Percentiles rank a stretch among this genome's conserved stretches.
phyloP scores from a whole-genome alignment of 2,888 invertebrate species.

The Myopa testacea region DNA sequence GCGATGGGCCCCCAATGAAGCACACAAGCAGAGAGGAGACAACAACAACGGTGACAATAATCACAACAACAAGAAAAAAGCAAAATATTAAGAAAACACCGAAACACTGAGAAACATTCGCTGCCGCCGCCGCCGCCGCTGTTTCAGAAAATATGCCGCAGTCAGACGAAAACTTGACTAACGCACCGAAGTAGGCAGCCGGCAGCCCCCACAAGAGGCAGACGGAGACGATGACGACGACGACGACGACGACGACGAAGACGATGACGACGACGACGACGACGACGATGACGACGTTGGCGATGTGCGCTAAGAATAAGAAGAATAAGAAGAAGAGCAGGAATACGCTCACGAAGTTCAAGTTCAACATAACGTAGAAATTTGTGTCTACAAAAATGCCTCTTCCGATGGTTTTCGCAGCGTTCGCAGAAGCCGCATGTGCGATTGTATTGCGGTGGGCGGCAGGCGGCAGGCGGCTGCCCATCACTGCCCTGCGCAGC shows the following conservation, averaged over 20 bases:
- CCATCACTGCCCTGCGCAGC: background rate
- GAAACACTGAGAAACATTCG: constrained; percentile 10
- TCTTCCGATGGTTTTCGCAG: constrained; percentile 7
- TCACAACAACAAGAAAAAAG: constrained; percentile 20
- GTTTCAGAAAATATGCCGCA: background rate
- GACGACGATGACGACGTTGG: background rate
- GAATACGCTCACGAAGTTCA: constrained; percentile 49
- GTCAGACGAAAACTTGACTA: constrained; percentile 7
- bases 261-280: constrained; percentile 1
- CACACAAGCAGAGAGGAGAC: constrained; percentile 23
- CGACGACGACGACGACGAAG: constrained; percentile 17
- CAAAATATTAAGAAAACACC: constrained; percentile 14
- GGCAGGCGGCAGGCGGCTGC: background rate
- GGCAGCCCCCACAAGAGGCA: too few relatives aligned
- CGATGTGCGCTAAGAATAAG: background rate
- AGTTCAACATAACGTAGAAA: constrained; percentile 48
- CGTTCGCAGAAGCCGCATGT: background rate
- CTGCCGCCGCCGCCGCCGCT: background rate
- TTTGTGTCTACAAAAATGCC: constrained; percentile 21
- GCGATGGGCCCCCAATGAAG: constrained; percentile 50
- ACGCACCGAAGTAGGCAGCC: background rate
- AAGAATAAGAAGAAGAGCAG: background rate
- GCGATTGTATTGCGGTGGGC: background rate
- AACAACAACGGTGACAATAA: constrained; percentile 33
- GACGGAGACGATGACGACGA: constrained; percentile 27